Evolutionary conservation across 1,140 invertebrate genomes (phyloP).

Genomic region (Drosophila pruinosa): DNA sequence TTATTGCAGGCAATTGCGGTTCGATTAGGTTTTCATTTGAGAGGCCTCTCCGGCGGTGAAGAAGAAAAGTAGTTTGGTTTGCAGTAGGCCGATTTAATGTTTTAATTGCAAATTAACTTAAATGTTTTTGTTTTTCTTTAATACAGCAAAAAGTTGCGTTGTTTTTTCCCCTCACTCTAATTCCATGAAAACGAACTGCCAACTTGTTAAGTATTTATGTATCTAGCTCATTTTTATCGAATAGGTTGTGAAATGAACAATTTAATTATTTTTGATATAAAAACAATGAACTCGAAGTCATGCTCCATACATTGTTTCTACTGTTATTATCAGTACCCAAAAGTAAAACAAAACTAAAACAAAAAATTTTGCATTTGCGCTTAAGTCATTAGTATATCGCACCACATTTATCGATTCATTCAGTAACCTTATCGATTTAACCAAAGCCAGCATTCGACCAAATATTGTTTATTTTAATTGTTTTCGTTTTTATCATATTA

Average conservation of each 20-base stretch:
- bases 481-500: neutral
- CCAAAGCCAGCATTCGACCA: neutral
- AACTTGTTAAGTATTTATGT: constrained; percentile 29
- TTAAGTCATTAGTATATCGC: too few species aligned
- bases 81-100: constrained; percentile 1
- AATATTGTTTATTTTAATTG: neutral
- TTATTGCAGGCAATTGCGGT: constrained; percentile 8
- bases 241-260: too few species aligned
- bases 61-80: neutral
- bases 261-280: too few species aligned
- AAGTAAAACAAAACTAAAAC: too few species aligned
- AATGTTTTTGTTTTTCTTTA: constrained; percentile 29
- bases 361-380: too few species aligned
- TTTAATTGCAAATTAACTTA: neutral
- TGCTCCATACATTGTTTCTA: too few species aligned
- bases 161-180: constrained; percentile 34
- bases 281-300: too few species aligned
- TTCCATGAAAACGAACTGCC: constrained; percentile 20
- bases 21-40: neutral
- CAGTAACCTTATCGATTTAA: neutral
- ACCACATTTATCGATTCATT: neutral
- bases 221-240: constrained; percentile 1
- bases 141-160: constrained; percentile 33
- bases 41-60: too few species aligned
- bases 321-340: too few species aligned